Evolutionary conservation across 2,113 vertebrate species (phyloP), one percentile per base, ranked within the genome.

Genomic region (Catagonus wagneri): DNA sequence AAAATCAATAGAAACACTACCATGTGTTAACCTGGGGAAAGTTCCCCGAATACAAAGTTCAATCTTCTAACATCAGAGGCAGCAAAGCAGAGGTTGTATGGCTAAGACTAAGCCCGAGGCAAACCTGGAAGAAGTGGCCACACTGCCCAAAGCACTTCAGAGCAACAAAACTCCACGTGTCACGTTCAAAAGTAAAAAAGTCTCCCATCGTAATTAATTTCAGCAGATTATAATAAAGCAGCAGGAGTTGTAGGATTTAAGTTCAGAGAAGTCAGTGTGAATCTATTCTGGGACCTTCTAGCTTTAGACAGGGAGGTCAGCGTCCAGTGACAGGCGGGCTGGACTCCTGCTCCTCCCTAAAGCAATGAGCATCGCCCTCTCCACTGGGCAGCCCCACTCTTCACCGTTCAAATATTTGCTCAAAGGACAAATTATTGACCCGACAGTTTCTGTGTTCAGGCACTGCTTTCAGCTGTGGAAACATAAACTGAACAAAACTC

Each of bases 161-260:
- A 72, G 19, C 58, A 92, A 74, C 16, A 36, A 32, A 65, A 68
- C 11, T 78, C n/a, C 9, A 17, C 16, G 52, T 20, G 61, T 65
- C 27, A 20, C 3, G 29, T 32, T 94, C 60, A 44, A 61, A 86
- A 85, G 17, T 15, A 71, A 66, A 68, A 58, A 93, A 32, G 7
- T 66, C 32, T 84, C 75, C 29, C 4, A 4, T 8, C 65, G 3
- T 52, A 63, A 68, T 87, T 72, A 94, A 80, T 39, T 81, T 63
- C 44, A 97, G 19, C 11, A 86, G 83, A 89, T 88, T 13, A 60
- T 83, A n/a, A 65, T 76, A 66, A 65, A 91, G 44, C 13, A 68
- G 36, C 65, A 90, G 76, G 60, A 68, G 83, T 14, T 36, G 9
- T 4, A 23, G 32, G 9, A n/a, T 80, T 93, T 17, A 65, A 80